Conservation (phyloP, 2,113 vertebrate species). For the Bos taurus region DNA sequence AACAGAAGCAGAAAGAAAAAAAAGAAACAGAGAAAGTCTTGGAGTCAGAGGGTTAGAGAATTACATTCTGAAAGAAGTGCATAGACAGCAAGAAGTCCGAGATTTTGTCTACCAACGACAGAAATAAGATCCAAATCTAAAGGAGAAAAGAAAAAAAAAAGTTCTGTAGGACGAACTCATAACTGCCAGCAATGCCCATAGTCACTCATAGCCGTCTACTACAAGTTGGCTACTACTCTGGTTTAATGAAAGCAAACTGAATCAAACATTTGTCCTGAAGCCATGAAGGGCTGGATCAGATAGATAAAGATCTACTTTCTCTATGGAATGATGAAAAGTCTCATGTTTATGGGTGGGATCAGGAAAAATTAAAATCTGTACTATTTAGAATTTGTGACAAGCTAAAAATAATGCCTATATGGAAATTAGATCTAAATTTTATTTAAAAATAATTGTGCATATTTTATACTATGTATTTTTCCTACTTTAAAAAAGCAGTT, state of each 20-base stretch:
- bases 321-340: background rate
- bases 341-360: background rate
- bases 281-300: background rate
- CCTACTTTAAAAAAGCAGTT: background rate
- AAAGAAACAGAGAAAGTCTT: background rate
- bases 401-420: background rate
- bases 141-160: background rate
- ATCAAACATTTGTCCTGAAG: background rate
- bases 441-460: background rate
- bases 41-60: background rate
- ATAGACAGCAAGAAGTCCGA: fast-evolving
- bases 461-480: background rate
- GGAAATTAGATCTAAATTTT: background rate
- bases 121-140: background rate
- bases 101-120: background rate
- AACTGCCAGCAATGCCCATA: background rate
- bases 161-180: background rate
- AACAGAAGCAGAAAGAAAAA: background rate
- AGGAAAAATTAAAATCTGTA: background rate
- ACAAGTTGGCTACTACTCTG: background rate
- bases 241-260: background rate
- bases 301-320: background rate
- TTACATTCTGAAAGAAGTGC: background rate
- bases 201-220: background rate
- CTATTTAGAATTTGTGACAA: background rate